These are phyloP conservation scores for Drosophila cardini DNA, from an alignment of 1,140 invertebrate genomes.

Conservation along the genomic window DNA sequence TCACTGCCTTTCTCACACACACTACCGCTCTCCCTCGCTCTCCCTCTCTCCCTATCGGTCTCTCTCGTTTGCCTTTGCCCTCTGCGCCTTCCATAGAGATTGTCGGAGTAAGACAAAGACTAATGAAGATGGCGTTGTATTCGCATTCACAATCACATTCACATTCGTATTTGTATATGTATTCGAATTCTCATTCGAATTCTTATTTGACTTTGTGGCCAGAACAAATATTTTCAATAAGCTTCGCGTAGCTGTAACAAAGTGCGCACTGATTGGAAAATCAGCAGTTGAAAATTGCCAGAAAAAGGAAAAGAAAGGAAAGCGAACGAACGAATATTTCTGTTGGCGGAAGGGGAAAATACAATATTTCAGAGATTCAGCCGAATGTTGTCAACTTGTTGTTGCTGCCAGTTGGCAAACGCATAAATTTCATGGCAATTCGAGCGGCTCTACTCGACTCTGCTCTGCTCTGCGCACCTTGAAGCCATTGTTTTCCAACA, in stretches of 20 bases:
- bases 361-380: conserved; percentile 71
- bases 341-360: conserved; percentile 32
- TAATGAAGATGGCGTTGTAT: conserved; percentile 71
- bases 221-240: conserved; percentile 82
- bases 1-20: not conserved
- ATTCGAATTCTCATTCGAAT: conserved; percentile 35
- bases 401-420: conserved; percentile 66
- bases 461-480: conserved; percentile 60
- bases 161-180: conserved; percentile 28
- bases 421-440: conserved; percentile 76
- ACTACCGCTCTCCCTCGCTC: not conserved
- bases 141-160: conserved; percentile 43
- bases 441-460: conserved; percentile 42
- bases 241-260: conserved; percentile 64
- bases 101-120: conserved; percentile 62
- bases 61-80: not conserved
- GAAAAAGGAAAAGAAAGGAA: conserved; percentile 17
- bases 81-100: conserved; percentile 14
- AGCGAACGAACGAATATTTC: not conserved
- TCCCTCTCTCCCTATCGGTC: conserved; percentile 4
- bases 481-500: conserved; percentile 27
- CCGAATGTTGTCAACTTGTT: conserved; percentile 65
- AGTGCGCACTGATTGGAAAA: conserved; percentile 82
- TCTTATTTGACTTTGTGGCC: conserved; percentile 51
- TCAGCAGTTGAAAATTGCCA: conserved; percentile 79